Conservation (phyloP, 2,888 invertebrate species). For the Pediacus dermestoides region DNA sequence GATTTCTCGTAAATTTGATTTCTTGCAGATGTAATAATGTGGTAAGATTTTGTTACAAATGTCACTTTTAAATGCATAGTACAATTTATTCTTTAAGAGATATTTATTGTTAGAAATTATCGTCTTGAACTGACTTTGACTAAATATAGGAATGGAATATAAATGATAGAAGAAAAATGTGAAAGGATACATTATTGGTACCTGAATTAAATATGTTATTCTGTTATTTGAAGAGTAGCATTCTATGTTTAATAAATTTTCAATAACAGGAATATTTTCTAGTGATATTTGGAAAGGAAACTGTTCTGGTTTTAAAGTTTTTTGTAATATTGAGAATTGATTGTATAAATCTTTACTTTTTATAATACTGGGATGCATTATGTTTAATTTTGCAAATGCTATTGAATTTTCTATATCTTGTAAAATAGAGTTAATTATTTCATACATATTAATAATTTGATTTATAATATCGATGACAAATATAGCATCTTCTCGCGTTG, state of each 20-base stretch:
- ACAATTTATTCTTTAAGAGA: no score
- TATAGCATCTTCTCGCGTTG: slow-evolving; percentile 1
- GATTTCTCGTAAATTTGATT: no score
- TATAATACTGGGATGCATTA: slow-evolving; percentile 15
- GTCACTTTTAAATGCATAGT: no score
- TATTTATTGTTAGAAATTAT: no score
- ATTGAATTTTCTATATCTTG: slow-evolving; percentile 18
- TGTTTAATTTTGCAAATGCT: slow-evolving; percentile 7
- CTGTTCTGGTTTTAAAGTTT: neutral
- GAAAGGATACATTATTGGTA: slow-evolving; percentile 6
- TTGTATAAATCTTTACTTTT: slow-evolving; percentile 10
- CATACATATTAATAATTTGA: slow-evolving; percentile 13
- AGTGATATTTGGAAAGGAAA: neutral
- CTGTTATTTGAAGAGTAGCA: slow-evolving; percentile 8
- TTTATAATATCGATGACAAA: slow-evolving; percentile 10
- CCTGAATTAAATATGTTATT: slow-evolving; percentile 8
- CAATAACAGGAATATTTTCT: neutral
- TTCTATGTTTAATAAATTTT: slow-evolving; percentile 7
- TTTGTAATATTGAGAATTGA: slow-evolving; percentile 7
- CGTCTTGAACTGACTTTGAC: no score
- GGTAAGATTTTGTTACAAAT: no score
- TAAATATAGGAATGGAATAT: neutral
- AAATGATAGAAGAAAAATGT: slow-evolving; percentile 1
- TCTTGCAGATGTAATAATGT: no score
- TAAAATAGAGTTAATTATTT: slow-evolving; percentile 12